phyloP scores from a whole-genome alignment of 2,797 vertebrate genomes.

The Platalea minor region DNA sequence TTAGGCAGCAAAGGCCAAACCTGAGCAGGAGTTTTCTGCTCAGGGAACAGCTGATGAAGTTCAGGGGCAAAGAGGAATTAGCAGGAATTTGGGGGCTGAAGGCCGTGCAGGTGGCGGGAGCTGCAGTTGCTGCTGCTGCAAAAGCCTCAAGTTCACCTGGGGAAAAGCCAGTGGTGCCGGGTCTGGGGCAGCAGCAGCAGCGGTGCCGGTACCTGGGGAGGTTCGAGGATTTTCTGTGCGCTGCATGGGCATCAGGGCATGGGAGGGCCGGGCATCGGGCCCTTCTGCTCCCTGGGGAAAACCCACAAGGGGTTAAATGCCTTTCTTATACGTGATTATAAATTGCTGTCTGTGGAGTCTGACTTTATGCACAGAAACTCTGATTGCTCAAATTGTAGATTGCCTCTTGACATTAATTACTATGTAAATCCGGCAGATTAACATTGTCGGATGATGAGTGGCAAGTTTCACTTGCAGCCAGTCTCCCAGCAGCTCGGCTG shows the following conservation, averaged over 20 bases:
- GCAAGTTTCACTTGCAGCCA: slow-evolving; percentile 53
- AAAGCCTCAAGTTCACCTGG: background rate
- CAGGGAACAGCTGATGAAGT: background rate
- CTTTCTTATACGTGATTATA: background rate
- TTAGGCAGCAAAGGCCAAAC: background rate
- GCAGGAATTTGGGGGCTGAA: background rate
- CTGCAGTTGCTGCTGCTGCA: background rate
- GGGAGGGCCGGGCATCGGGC: accelerated
- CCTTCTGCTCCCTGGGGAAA: background rate
- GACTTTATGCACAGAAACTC: slow-evolving; percentile 29
- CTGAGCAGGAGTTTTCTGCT: background rate
- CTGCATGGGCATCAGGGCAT: accelerated
- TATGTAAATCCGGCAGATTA: slow-evolving; percentile 69
- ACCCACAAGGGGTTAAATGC: background rate
- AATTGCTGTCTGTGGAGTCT: background rate
- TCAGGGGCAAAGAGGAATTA: background rate
- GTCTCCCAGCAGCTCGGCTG: slow-evolving; percentile 16
- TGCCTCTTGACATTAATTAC: slow-evolving; percentile 75
- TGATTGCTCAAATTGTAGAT: slow-evolving; percentile 66
- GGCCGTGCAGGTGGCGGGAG: background rate
- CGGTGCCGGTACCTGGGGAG: accelerated
- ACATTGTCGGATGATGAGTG: slow-evolving; percentile 63
- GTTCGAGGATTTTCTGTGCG: accelerated
- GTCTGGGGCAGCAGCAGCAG: no score
- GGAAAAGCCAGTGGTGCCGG: background rate